Conservation (phyloP, 2,888 invertebrate genomes). For the Lissonota sp. region DNA sequence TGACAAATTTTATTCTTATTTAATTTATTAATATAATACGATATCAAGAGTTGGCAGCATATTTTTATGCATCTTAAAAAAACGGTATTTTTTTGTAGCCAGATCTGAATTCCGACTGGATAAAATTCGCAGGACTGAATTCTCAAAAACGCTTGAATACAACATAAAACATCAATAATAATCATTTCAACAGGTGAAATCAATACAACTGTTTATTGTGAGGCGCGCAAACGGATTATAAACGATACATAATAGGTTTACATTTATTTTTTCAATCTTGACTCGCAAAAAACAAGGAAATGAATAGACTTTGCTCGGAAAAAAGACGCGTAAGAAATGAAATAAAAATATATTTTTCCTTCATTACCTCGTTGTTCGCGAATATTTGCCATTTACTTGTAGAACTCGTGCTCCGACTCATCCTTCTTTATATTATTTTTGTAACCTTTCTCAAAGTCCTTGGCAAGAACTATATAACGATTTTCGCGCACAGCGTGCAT, state of each 20-base stretch:
- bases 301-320: background rate
- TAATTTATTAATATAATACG: too few species aligned
- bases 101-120: too few species aligned
- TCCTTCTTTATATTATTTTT: slow-evolving; percentile 99
- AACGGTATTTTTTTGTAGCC: too few species aligned
- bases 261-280: background rate
- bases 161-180: background rate
- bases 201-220: slow-evolving; percentile 53
- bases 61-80: too few species aligned
- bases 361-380: background rate
- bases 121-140: background rate
- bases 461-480: slow-evolving; percentile 98
- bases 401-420: slow-evolving; percentile 99
- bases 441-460: slow-evolving; percentile 99
- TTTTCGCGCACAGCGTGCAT: slow-evolving; percentile 99
- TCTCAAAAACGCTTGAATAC: background rate
- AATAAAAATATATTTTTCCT: background rate
- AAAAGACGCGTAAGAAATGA: background rate
- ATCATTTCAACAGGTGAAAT: slow-evolving; percentile 20
- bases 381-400: slow-evolving; percentile 90
- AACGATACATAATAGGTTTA: slow-evolving; percentile 31
- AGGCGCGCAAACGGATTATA: slow-evolving; percentile 38
- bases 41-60: too few species aligned
- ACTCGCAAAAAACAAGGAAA: slow-evolving; percentile 31
- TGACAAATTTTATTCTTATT: too few species aligned